Conservation (phyloP, 2,797 vertebrate genomes). For the Macropodus opercularis region DNA sequence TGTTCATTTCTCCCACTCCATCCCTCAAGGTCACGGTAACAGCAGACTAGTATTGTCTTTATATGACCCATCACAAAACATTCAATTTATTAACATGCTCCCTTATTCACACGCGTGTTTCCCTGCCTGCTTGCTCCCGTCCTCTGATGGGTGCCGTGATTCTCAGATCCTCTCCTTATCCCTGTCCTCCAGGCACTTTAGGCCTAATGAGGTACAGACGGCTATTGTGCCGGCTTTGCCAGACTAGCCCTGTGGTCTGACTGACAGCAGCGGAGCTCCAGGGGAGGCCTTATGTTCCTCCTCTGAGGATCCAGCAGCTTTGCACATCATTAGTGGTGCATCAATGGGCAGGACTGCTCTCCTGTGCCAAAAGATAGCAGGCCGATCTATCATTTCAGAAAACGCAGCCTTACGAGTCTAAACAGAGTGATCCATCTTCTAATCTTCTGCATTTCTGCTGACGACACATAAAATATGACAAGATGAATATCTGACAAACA, state of each 20-base stretch:
- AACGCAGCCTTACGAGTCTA: constrained; percentile 2
- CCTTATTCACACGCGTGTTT: constrained; percentile 39
- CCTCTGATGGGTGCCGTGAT: constrained; percentile 33
- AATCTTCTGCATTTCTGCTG: neutral
- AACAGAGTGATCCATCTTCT: neutral
- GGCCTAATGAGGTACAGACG: constrained; percentile 72
- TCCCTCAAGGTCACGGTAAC: constrained; percentile 18
- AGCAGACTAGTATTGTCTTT: constrained; percentile 23
- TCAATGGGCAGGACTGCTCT: constrained; percentile 30
- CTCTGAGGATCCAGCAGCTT: constrained; percentile 66
- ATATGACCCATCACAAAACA: constrained; percentile 36
- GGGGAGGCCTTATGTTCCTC: constrained; percentile 58
- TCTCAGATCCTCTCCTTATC: constrained; percentile 41
- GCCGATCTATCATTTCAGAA: constrained; percentile 32
- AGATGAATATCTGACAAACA: too few species aligned
- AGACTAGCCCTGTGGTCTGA: constrained; percentile 53
- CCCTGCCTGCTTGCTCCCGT: constrained; percentile 1
- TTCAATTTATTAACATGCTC: constrained; percentile 32
- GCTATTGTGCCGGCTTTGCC: constrained; percentile 55
- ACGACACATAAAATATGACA: too few species aligned
- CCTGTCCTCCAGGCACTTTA: constrained; percentile 50
- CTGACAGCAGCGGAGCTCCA: constrained; percentile 60
- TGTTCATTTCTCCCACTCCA: constrained; percentile 16
- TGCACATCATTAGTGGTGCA: constrained; percentile 72
- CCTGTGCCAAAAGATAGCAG: neutral